Percentiles rank a stretch among this genome's conserved stretches.
Conservation (phyloP, 2,113 vertebrate species). For the Paedocypris sp. region DNA sequence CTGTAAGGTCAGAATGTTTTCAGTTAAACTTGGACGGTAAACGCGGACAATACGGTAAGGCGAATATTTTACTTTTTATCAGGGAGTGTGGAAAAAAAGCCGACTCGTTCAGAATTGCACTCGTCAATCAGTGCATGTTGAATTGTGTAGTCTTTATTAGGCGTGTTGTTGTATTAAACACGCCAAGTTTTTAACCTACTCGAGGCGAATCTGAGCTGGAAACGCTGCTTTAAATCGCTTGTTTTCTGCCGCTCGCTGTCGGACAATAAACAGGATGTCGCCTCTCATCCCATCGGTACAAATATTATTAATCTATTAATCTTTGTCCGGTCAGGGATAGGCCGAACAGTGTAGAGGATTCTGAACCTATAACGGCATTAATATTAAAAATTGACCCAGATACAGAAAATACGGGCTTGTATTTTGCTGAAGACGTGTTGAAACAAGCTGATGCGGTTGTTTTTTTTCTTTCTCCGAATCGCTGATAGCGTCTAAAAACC, state of each 20-base stretch:
- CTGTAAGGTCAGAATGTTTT: background rate
- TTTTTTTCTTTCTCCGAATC: background rate
- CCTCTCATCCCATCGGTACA: background rate
- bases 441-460: background rate
- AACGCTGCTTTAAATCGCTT: background rate
- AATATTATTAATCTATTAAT: background rate
- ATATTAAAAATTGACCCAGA: too few species aligned
- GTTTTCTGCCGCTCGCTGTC: background rate
- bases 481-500: background rate
- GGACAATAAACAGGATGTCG: conserved; percentile 9
- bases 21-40: background rate
- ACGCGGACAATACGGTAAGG: conserved; percentile 26
- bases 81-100: too few species aligned
- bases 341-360: too few species aligned
- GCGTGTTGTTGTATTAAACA: too few species aligned
- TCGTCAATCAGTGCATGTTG: too few species aligned
- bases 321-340: too few species aligned
- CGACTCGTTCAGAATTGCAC: too few species aligned
- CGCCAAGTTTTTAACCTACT: background rate
- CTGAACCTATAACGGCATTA: too few species aligned
- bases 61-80: background rate
- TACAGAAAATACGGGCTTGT: too few species aligned
- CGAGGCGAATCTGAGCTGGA: background rate
- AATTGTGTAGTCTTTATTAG: too few species aligned
- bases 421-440: background rate